A percentile compares a stretch with the other conserved stretches of the same genome.
phyloP scores from a whole-genome alignment of 2,888 invertebrate species.

The Drosophila acutilabella region DNA sequence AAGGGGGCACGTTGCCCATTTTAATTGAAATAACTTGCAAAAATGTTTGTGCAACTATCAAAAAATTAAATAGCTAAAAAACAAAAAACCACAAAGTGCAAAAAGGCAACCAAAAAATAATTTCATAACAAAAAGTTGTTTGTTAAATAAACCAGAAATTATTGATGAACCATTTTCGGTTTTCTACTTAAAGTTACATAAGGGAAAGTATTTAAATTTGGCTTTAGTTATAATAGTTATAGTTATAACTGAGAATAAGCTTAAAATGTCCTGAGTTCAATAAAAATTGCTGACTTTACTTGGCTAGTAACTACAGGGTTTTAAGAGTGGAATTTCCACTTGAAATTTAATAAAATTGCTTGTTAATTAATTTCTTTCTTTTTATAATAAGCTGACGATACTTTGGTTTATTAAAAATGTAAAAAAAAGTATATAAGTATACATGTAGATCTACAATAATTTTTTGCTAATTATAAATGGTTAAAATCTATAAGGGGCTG shows the following conservation, averaged over 20 bases:
- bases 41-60: slow-evolving; percentile 51
- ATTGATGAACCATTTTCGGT: slow-evolving; percentile 10
- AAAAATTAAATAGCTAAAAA: slow-evolving; percentile 10
- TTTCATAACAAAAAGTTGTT: slow-evolving; percentile 13
- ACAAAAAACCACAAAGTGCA: slow-evolving; percentile 25
- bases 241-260: too few species aligned
- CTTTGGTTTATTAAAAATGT: not conserved
- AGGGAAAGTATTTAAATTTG: not conserved
- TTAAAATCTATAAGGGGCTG: not conserved
- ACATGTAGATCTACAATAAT: not conserved
- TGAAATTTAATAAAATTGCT: too few species aligned
- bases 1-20: slow-evolving; percentile 52
- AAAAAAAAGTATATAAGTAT: too few species aligned
- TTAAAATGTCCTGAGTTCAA: too few species aligned
- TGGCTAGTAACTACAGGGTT: too few species aligned
- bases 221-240: too few species aligned
- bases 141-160: slow-evolving; percentile 27
- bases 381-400: too few species aligned
- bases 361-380: too few species aligned
- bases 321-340: too few species aligned
- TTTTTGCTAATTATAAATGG: too few species aligned
- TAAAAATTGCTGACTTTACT: too few species aligned
- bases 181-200: not conserved
- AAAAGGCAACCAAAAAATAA: slow-evolving; percentile 4
- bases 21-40: slow-evolving; percentile 71